A percentile compares a stretch with the other conserved stretches of the same genome.
These are phyloP conservation scores for Portevinia maculata DNA, from an alignment of 2,888 invertebrate genomes.

Conservation along the genomic window DNA sequence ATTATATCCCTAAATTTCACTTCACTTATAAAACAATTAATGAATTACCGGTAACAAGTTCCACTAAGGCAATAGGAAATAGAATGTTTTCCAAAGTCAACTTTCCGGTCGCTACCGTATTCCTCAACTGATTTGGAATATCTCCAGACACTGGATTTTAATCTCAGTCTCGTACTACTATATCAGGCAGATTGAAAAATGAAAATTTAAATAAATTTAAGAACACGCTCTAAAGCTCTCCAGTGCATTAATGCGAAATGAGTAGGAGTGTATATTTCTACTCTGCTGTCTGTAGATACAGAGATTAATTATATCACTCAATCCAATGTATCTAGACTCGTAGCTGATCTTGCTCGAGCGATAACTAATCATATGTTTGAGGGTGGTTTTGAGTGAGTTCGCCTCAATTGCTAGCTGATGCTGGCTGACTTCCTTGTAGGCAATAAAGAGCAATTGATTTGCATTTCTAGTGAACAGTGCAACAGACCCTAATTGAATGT, in stretches of 20 bases:
- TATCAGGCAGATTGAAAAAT: neutral
- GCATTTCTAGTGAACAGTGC: constrained; percentile 32
- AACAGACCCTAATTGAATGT: constrained; percentile 40
- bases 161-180: constrained; percentile 38
- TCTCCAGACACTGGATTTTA: constrained; percentile 55
- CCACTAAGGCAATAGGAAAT: neutral
- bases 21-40: too few relatives aligned
- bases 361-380: neutral
- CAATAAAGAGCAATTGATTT: constrained; percentile 22
- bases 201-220: constrained; percentile 37
- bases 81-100: neutral
- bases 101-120: constrained; percentile 41
- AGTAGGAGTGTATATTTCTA: constrained; percentile 20
- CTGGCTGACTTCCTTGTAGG: constrained; percentile 46
- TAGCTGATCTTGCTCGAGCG: constrained; percentile 37
- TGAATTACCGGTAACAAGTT: neutral
- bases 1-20: neutral
- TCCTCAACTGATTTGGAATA: constrained; percentile 59
- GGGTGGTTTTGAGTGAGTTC: constrained; percentile 42
- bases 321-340: neutral
- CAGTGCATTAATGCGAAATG: constrained; percentile 29
- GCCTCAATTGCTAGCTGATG: neutral
- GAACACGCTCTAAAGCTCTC: constrained; percentile 16
- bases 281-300: constrained; percentile 6
- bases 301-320: constrained; percentile 41